Percentiles rank a stretch among this genome's conserved stretches.
Evolutionary conservation across 2,888 invertebrate genomes (phyloP).

Genomic region (Sympetrum striolatum): DNA sequence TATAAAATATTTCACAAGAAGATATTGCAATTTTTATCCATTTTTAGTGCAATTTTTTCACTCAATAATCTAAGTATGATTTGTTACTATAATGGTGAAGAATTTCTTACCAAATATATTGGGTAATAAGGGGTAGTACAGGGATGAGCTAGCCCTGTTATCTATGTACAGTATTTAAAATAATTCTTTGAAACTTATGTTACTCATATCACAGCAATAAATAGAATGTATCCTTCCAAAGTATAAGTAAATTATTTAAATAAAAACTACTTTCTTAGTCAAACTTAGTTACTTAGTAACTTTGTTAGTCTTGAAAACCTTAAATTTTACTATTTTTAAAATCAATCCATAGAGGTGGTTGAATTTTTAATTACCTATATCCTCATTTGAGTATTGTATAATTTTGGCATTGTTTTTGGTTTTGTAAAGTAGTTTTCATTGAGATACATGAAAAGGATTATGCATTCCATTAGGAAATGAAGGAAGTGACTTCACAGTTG

Average conservation of each 20-base stretch:
- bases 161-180: constrained; percentile 22
- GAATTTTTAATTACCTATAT: neutral
- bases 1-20: neutral
- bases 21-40: constrained; percentile 5
- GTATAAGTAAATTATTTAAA: neutral
- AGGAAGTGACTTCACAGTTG: neutral
- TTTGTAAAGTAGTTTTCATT: neutral
- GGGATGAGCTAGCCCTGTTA: constrained; percentile 1
- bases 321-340: neutral
- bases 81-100: neutral
- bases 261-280: neutral
- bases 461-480: neutral
- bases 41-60: constrained; percentile 18
- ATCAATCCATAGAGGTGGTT: neutral
- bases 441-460: neutral
- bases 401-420: neutral
- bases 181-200: neutral
- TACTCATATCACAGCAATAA: constrained; percentile 35
- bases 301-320: neutral
- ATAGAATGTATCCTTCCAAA: constrained; percentile 13
- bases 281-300: too few relatives aligned
- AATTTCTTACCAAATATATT: neutral
- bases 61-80: neutral
- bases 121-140: constrained; percentile 2
- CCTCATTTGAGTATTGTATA: neutral